Evolutionary conservation across 2,797 vertebrate species (phyloP), one percentile per base, ranked within the genome.

Genomic region (Tadarida brasiliensis): DNA sequence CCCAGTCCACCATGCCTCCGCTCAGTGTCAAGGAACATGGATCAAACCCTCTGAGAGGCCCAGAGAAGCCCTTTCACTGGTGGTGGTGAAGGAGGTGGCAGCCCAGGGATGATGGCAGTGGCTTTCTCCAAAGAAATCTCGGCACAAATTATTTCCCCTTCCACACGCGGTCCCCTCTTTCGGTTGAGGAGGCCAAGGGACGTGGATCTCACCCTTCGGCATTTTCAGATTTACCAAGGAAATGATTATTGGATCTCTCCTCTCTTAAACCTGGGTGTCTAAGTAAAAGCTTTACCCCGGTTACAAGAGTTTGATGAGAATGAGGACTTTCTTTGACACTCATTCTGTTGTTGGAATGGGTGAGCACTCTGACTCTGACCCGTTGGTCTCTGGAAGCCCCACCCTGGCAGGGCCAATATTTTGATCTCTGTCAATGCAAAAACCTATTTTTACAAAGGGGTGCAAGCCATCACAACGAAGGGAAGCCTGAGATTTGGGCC

Each of bases 141-240:
- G 30, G 61, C 61, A 47, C 19, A 8, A 54, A 49, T 39, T 65
- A 56, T 9, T 6, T 7, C 4, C 28, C n/a, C 10, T 3, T 35
- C 16, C 11, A 3, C 35, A 2, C 3, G 35, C 33, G 59, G 5
- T 14, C 19, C 35, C 87, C 3, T 73, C 35, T 73, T 59, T 28
- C 81, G n/a, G 47, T 39, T 20, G 24, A 87, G 12, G 11, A 63
- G 8, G 11, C 19, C 28, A 47, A 51, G 57, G 24, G 57, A 82
- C 61, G 14, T 20, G 63, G 24, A 28, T 82, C 20, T 63, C 24
- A 70, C 26, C 19, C 33, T 70, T 74, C 15, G 11, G 8, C 11
- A 57, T 54, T 65, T 94, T 84, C 47, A 87, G 39, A 39, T 56
- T 86, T 57, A 61, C 16, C 70, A 57, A 83, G 59, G 26, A 86